Conservation (phyloP, 2,797 vertebrate genomes). For the Microchirus variegatus region DNA sequence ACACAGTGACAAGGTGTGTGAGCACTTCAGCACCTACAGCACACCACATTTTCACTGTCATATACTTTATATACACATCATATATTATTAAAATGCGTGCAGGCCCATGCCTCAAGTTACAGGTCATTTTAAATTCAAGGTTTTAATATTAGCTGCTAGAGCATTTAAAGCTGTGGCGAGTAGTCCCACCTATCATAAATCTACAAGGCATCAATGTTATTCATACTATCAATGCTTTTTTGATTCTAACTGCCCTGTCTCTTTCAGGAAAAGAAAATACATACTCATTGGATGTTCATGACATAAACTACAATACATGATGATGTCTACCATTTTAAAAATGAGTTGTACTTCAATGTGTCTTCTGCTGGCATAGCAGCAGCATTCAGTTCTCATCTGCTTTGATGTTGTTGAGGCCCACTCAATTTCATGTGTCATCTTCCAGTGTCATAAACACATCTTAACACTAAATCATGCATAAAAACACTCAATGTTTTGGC, state of each 20-base stretch:
- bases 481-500: conserved; percentile 1
- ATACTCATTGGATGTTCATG: neutral
- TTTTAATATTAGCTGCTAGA: neutral
- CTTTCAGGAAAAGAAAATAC: conserved; percentile 9
- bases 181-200: neutral
- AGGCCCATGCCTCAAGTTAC: neutral
- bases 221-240: neutral
- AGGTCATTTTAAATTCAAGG: neutral
- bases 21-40: conserved; percentile 3
- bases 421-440: neutral
- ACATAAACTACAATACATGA: neutral
- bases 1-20: conserved; percentile 99
- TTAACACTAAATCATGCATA: conserved; percentile 2
- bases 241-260: neutral
- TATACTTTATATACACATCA: neutral
- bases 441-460: conserved; percentile 5
- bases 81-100: neutral
- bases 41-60: neutral
- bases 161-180: neutral
- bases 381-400: conserved; percentile 7
- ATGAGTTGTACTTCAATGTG: conserved; percentile 1
- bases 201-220: neutral
- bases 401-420: conserved; percentile 18
- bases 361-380: conserved; percentile 13
- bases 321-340: conserved; percentile 20